Evolutionary conservation across 2,888 invertebrate species (phyloP), one percentile per base, ranked within the genome.

Genomic region (Dryomyza anilis): DNA sequence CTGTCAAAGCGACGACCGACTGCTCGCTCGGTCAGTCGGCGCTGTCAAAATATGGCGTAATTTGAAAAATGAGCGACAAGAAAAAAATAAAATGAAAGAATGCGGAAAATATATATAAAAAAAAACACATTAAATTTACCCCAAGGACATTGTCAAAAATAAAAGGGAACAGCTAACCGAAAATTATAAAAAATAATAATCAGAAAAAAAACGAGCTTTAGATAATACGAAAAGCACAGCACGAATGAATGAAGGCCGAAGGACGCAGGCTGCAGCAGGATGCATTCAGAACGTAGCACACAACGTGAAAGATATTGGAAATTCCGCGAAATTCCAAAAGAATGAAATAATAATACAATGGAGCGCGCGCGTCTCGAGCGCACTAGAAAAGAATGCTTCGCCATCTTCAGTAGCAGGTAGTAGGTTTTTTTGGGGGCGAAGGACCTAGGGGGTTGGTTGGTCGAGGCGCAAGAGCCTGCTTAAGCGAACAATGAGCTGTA

Each of bases 401-500:
- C n/a, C n/a, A n/a, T n/a, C n/a, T n/a, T n/a, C n/a, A n/a, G n/a
- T n/a, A n/a, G n/a, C n/a, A n/a, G n/a, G n/a, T n/a, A n/a, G n/a
- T n/a, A n/a, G n/a, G n/a, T n/a, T n/a, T n/a, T n/a, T n/a, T n/a
- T 5, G 39, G 39, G 39, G 39, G 39, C 12, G 39, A n/a, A 7
- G n/a, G 3, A 39, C 14, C 14, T 14, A 2, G 39, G 39, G 3
- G 39, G 39, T 4, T 39, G 4, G 39, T 5, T 12, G n/a, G 3
- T 3, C 39, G 8, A n/a, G 14, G 25, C 19, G 14, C 48, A 23
- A 25, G 48, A 25, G 53, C 25, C 36, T 60, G 60, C 60, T 60
- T 61, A 61, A 60, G 60, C 62, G 65, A 55, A 68, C 63, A 69
- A 67, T 67, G 68, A 67, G 68, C 60, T 53, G 55, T 65, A 67